Percentiles rank a stretch among this genome's conserved stretches.
Evolutionary conservation across 2,113 vertebrate genomes (phyloP).

Genomic region (Strix aluco): DNA sequence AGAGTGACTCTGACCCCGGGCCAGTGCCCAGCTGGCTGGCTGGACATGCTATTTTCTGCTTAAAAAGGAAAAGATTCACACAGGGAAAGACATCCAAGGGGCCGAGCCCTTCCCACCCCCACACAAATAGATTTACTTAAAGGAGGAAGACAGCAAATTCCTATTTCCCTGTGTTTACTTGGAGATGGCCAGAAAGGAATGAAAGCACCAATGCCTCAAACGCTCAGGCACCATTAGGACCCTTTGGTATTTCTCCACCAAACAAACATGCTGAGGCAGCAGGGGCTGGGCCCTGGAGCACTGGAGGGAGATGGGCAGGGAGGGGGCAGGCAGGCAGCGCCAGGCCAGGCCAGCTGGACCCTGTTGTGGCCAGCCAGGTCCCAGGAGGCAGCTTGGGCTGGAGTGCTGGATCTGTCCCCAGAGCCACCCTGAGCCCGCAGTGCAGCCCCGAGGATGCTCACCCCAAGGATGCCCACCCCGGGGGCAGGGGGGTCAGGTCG

Average conservation of each 20-base stretch:
- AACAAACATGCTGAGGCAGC: neutral
- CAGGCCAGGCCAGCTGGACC: neutral
- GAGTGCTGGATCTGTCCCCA: neutral
- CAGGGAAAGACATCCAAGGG: neutral
- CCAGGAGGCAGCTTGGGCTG: neutral
- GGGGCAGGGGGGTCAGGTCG: neutral
- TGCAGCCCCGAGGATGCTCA: fast-evolving
- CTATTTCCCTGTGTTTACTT: constrained; percentile 65
- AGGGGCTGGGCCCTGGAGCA: neutral
- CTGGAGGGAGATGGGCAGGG: neutral
- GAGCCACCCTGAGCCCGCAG: neutral
- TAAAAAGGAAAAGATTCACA: constrained; percentile 59
- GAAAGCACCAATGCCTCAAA: constrained; percentile 16
- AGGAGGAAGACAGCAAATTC: constrained; percentile 58
- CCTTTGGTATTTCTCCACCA: neutral
- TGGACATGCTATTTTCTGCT: constrained; percentile 8
- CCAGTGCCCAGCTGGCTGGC: neutral
- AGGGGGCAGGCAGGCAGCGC: neutral
- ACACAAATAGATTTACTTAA: constrained; percentile 58
- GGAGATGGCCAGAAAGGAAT: constrained; percentile 60
- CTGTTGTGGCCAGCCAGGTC: neutral
- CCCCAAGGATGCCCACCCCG: no score
- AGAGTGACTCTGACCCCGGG: neutral
- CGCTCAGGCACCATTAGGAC: neutral
- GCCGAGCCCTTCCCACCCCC: constrained; percentile 26